phyloP scores from a whole-genome alignment of 1,140 invertebrate genomes.

The Trichomalopsis sarcophagae region DNA sequence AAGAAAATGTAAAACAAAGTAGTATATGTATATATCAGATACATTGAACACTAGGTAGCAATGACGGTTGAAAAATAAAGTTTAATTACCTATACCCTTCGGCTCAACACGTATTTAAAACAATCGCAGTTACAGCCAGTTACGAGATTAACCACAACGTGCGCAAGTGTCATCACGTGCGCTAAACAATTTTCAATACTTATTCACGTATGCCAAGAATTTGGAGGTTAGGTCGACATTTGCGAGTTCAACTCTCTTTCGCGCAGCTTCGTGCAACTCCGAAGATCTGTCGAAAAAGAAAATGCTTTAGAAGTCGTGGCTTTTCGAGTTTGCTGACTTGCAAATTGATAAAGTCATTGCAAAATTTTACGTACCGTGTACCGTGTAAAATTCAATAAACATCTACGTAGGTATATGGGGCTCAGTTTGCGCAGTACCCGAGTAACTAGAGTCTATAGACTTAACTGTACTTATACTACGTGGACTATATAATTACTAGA shows the following conservation, averaged over 20 bases:
- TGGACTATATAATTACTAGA: too few species aligned
- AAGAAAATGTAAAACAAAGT: neutral
- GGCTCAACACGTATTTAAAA: neutral
- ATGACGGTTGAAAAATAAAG: neutral
- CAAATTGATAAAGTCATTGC: neutral
- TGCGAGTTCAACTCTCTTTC: neutral
- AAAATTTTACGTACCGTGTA: neutral
- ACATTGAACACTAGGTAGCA: neutral
- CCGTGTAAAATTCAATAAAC: neutral
- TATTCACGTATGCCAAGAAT: constrained; percentile 18
- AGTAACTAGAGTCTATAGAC: too few species aligned
- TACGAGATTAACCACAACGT: neutral
- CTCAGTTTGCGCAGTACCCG: too few species aligned
- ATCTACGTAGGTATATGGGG: neutral
- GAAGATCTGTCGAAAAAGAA: neutral
- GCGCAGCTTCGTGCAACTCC: neutral
- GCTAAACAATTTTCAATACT: neutral
- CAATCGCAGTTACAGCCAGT: neutral
- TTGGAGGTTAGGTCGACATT: neutral
- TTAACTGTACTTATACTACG: too few species aligned
- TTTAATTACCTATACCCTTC: neutral
- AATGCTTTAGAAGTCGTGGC: neutral
- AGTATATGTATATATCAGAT: neutral
- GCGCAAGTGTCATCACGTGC: constrained; percentile 25
- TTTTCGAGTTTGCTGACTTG: neutral